Evolutionary conservation across 2,888 invertebrate genomes (phyloP).

Genomic region (Synergus gifuensis): DNA sequence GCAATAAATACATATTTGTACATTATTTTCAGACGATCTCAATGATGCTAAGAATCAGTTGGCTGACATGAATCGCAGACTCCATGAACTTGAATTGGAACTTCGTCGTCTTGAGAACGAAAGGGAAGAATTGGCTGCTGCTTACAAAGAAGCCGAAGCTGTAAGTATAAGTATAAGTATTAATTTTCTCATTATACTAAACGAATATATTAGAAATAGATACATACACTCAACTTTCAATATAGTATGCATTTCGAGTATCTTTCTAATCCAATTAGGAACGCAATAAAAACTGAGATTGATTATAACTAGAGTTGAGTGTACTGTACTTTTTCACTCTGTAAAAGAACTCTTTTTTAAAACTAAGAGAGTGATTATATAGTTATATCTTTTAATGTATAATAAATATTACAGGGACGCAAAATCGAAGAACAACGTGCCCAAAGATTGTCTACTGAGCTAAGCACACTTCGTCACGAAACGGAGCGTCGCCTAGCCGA

Average conservation of each 20-base stretch:
- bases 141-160: slow-evolving; percentile 99
- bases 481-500: slow-evolving; percentile 97
- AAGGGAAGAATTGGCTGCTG: slow-evolving; percentile 98
- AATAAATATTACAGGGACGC: slow-evolving; percentile 84
- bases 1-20: neutral
- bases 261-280: too few relatives aligned
- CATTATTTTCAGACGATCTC: slow-evolving; percentile 88
- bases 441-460: slow-evolving; percentile 94
- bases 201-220: neutral
- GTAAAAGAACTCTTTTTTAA: too few relatives aligned
- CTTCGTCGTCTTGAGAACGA: slow-evolving; percentile 99
- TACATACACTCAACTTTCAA: neutral
- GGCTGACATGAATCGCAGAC: slow-evolving; percentile 96
- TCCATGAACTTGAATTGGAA: slow-evolving; percentile 98
- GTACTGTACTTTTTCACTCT: too few relatives aligned
- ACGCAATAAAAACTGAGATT: neutral
- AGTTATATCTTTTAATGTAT: neutral
- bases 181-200: neutral
- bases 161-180: slow-evolving; percentile 87
- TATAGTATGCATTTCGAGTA: too few relatives aligned
- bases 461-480: slow-evolving; percentile 96
- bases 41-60: slow-evolving; percentile 95
- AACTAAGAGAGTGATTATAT: too few relatives aligned
- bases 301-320: neutral
- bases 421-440: slow-evolving; percentile 98